These are phyloP conservation scores for Nomada lathburiana DNA, from an alignment of 2,888 invertebrate genomes.

Conservation along the genomic window DNA sequence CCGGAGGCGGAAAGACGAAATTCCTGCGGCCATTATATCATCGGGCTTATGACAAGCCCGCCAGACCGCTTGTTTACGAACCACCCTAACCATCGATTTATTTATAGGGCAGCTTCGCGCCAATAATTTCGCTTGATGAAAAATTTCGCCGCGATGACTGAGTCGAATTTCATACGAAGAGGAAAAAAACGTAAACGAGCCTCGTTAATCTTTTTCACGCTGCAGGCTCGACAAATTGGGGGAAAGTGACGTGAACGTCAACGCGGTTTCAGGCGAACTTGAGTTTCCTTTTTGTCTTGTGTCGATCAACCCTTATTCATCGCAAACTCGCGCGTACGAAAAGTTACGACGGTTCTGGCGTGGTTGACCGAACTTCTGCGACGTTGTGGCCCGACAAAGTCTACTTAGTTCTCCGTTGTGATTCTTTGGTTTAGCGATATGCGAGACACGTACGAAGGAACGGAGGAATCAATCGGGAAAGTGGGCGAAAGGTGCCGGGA, in stretches of 20 bases:
- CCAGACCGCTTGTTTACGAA: not conserved
- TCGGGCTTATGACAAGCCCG: slow-evolving; percentile 1
- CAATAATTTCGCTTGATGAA: slow-evolving; percentile 3
- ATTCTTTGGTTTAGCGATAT: not conserved
- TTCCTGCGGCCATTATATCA: slow-evolving; percentile 34
- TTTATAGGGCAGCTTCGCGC: not conserved
- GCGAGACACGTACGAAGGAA: not conserved
- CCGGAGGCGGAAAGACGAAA: slow-evolving; percentile 6
- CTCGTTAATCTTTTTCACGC: not conserved
- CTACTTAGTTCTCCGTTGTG: slow-evolving; percentile 5
- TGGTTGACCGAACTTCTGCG: slow-evolving; percentile 31
- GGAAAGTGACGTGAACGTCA: not conserved
- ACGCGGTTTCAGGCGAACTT: not conserved
- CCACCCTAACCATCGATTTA: slow-evolving; percentile 23
- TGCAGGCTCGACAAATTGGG: slow-evolving; percentile 1
- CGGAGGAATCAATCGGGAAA: not conserved
- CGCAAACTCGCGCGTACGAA: slow-evolving; percentile 14
- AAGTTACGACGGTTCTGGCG: slow-evolving; percentile 28
- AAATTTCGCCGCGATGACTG: not conserved
- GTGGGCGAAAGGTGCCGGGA: not conserved
- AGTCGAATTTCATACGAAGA: slow-evolving; percentile 14
- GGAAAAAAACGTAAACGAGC: not conserved
- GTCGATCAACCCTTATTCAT: slow-evolving; percentile 50
- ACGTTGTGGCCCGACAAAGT: slow-evolving; percentile 12
- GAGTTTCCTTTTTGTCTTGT: slow-evolving; percentile 42